These are phyloP conservation scores for Parambassis ranga DNA, from an alignment of 2,797 vertebrate species.

Conservation along the genomic window DNA sequence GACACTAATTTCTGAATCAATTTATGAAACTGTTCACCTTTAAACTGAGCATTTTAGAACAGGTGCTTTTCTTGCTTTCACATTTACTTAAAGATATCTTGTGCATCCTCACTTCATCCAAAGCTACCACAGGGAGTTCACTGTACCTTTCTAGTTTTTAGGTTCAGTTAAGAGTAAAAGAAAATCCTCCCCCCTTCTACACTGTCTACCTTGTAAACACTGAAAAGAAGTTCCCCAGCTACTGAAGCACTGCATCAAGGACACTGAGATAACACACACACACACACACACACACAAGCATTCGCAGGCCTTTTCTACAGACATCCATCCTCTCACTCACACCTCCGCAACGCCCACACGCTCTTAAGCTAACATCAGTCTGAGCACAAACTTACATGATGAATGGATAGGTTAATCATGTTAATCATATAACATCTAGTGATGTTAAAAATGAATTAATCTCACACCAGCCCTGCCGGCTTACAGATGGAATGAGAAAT, in stretches of 20 bases:
- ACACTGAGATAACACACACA: neutral
- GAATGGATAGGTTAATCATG: conserved; percentile 4
- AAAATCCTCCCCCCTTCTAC: conserved; percentile 4
- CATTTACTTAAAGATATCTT: conserved; percentile 33
- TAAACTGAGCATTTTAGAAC: conserved; percentile 11
- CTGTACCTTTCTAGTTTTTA: too few relatives aligned
- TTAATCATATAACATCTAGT: conserved; percentile 8
- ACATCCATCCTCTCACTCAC: conserved; percentile 4
- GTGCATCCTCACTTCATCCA: conserved; percentile 17
- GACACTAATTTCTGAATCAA: conserved; percentile 4
- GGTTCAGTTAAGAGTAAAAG: too few relatives aligned
- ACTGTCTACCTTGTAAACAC: conserved; percentile 21
- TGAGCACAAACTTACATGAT: neutral
- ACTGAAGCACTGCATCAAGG: conserved; percentile 26
- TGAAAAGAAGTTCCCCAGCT: conserved; percentile 8
- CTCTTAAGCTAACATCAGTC: neutral
- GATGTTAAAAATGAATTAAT: conserved; percentile 6
- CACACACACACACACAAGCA: conserved; percentile 1
- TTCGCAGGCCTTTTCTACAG: neutral
- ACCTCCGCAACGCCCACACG: conserved; percentile 8
- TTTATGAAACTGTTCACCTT: conserved; percentile 17
- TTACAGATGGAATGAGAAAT: neutral
- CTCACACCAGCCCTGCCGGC: neutral
- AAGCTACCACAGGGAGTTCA: conserved; percentile 15
- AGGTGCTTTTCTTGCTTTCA: neutral